Evolutionary conservation across 2,888 invertebrate species (phyloP), one percentile per base, ranked within the genome.

Genomic region (Harmothoe impar): DNA sequence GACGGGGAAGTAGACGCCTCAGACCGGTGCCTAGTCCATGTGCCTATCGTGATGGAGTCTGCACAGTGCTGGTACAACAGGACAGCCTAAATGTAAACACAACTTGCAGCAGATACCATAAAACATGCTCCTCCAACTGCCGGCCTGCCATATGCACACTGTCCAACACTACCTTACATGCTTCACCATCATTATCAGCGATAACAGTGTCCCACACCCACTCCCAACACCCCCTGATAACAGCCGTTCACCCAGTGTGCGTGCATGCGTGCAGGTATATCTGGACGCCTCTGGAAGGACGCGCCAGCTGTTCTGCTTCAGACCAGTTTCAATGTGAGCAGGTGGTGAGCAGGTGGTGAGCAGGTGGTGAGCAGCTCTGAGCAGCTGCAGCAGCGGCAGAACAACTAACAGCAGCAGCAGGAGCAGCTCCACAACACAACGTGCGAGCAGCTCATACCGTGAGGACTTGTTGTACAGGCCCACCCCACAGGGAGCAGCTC

Each of bases 371-470:
- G 43, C 43, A 10, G 62, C 62, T n/a, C 62, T 62, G 62, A 62
- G 62, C 62, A 62, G 62, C 20, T 62, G 62, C 7, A 62, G 62
- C 23, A 62, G 62, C 62, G 15, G 29, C 20, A 23, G 29, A 29
- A 25, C 72, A 72, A 72, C 72, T 15, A 25, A 29, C 72, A 72
- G 72, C 3, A 17, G 31, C 72, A 25, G 15, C 72, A 29, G 72
- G 72, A 72, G 72, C 72, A 72, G 72, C 72, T 72, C 72, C 62
- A 72, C n/a, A 25, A 72, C 72, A 62, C 62, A 62, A 20, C n/a
- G 62, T 62, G 23, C n/a, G 62, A 62, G 62, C 62, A 62, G 62
- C 20, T 62, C 62, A n/a, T 15, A n/a, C 15, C 62, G 62, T 62
- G 62, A n/a, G 62, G 62, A 62, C 62, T 62, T 62, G 62, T 62